Base-by-base conservation (phyloP, 2,113 vertebrate genomes). In the Oreochromis spilurus region DNA sequence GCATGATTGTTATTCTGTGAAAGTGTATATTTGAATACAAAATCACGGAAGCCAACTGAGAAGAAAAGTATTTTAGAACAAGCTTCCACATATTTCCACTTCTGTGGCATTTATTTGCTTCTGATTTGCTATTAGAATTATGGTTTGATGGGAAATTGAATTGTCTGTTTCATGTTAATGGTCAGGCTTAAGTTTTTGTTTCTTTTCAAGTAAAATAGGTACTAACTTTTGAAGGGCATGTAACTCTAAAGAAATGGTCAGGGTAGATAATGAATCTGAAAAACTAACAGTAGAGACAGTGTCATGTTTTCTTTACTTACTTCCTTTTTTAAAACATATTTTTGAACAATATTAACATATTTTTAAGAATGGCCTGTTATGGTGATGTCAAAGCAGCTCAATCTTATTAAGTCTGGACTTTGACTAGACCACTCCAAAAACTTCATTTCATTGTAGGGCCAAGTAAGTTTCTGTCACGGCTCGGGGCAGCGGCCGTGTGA, bases 271-370 rank as follows among this genome's bases (percentile, higher is more conserved):
- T 24, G 11, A 34, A 40, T 40, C 36, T 67, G 36, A 13, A 24
- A 70, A 70, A 6, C 65, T 45, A 10, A 65, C 9, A 65, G 5
- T 65, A 31, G 31, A 36, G 60, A 62, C 31, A 0, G 21, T 45
- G 13, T 67, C 10, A 10, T 65, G 31, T 38, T 67, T 40, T 5
- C 19, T 67, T 13, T 67, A 40, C 11, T 67, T 67, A 40, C 62
- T 21, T 67, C 6, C 6, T n/a, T 3, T 67, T 40, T 21, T 0
- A n/a, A 65, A 65, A 65, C 17, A 38, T 38, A 0, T 65, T 38
- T 21, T 38, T 65, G 38, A 38, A 65, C 60, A 65, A 13, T 8
- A 65, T 65, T 65, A 38, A 38, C 10, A 38, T 2, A 38, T 65
- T 14, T 67, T 67, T 14, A 0, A 67, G 19, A 38, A 67, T 3